These are phyloP conservation scores for Archegozetes longisetosus DNA, from an alignment of 1,140 invertebrate species.

Conservation along the genomic window DNA sequence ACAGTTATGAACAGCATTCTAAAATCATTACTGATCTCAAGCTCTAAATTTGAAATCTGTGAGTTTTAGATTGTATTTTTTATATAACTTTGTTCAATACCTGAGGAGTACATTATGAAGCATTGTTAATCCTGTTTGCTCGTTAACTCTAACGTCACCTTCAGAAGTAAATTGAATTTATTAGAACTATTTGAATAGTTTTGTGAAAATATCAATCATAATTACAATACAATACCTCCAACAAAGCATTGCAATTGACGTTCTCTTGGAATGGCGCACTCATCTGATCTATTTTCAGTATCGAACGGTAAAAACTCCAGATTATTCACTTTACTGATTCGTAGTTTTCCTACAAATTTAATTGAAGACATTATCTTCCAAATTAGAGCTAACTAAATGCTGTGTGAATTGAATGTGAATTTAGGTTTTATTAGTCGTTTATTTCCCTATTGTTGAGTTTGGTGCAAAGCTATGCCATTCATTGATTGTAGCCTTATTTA, in stretches of 20 bases:
- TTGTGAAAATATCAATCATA: not conserved
- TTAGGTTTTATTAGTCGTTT: too few relatives aligned
- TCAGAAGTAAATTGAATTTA: conserved; percentile 17
- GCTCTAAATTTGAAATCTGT: too few relatives aligned
- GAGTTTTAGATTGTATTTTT: too few relatives aligned
- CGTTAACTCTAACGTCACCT: conserved; percentile 35
- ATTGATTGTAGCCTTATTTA: too few relatives aligned
- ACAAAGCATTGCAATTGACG: conserved; percentile 13
- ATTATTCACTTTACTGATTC: conserved; percentile 3
- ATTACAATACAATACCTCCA: not conserved
- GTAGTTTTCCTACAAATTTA: conserved; percentile 10
- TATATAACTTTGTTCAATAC: too few relatives aligned
- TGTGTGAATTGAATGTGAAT: too few relatives aligned
- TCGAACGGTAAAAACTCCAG: conserved; percentile 17
- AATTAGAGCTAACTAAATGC: too few relatives aligned
- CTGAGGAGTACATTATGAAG: conserved; percentile 33
- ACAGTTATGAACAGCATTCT: too few relatives aligned
- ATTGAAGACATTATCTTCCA: too few relatives aligned
- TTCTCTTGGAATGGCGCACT: conserved; percentile 10
- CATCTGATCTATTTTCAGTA: conserved; percentile 10
- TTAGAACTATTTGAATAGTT: not conserved
- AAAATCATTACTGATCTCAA: too few relatives aligned
- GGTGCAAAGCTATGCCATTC: too few relatives aligned
- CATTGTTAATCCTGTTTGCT: conserved; percentile 31
- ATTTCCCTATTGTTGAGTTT: too few relatives aligned